Conservation (phyloP, 2,797 vertebrate species). For the Odontamblyopus lacepedii region DNA sequence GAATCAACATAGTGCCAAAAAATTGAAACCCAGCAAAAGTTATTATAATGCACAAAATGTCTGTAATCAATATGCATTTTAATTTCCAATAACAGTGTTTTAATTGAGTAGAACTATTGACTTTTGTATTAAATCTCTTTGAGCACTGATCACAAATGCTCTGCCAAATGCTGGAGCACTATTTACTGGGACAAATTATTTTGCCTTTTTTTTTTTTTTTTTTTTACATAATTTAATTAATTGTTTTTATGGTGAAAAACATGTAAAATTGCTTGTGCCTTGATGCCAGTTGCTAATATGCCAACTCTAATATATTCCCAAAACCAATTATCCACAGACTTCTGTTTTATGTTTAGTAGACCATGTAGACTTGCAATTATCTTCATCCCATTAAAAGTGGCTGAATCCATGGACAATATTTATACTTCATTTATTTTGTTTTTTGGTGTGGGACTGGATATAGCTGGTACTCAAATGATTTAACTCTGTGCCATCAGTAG, state of each 20-base stretch:
- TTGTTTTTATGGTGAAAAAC: slow-evolving; percentile 7
- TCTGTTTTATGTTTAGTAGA: not conserved
- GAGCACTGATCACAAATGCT: slow-evolving; percentile 1
- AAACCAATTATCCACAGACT: not conserved
- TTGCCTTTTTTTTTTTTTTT: not conserved
- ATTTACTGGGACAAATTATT: slow-evolving; percentile 12
- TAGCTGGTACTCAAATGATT: not conserved
- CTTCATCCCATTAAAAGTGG: not conserved
- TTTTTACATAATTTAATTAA: slow-evolving; percentile 5
- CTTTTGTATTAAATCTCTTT: slow-evolving; percentile 11
- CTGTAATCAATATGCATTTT: not conserved
- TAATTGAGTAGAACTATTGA: not conserved
- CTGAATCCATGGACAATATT: not conserved
- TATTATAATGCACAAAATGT: not conserved
- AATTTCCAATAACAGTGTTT: slow-evolving; percentile 1
- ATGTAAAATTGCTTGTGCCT: not conserved
- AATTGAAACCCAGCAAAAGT: no score
- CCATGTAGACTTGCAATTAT: not conserved
- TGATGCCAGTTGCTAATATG: not conserved
- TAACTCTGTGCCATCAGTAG: not conserved
- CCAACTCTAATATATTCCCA: not conserved
- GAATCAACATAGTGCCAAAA: not conserved
- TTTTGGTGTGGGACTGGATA: not conserved
- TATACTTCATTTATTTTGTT: not conserved
- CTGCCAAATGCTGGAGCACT: slow-evolving; percentile 4